These are phyloP conservation scores for Centroberyx gerrardi DNA, from an alignment of 2,797 vertebrate species.

Conservation along the genomic window DNA sequence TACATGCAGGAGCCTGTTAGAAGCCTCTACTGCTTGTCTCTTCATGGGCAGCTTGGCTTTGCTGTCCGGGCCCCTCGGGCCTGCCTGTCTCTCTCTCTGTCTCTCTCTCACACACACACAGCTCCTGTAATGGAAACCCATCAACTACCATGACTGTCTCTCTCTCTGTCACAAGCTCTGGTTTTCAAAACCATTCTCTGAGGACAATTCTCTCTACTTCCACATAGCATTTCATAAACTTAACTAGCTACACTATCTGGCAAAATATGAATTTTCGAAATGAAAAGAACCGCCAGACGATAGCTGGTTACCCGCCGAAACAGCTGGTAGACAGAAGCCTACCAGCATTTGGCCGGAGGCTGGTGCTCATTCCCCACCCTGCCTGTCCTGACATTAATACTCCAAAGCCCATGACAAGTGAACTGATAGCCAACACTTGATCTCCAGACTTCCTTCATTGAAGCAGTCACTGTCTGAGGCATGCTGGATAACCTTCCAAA, in stretches of 20 bases:
- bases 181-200: constrained; percentile 30
- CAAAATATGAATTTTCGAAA: constrained; percentile 24
- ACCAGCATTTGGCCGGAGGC: neutral
- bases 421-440: constrained; percentile 19
- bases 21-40: constrained; percentile 70
- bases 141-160: constrained; percentile 39
- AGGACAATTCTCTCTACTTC: constrained; percentile 24
- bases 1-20: constrained; percentile 82
- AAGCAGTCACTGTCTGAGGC: constrained; percentile 46
- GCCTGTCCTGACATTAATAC: constrained; percentile 2
- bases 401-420: constrained; percentile 14
- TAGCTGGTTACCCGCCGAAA: no score
- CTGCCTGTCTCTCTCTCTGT: constrained; percentile 40
- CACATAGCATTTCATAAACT: constrained; percentile 7
- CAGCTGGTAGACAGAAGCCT: constrained; percentile 2
- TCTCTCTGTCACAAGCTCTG: constrained; percentile 36
- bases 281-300: neutral
- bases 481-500: constrained; percentile 35
- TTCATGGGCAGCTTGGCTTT: constrained; percentile 72
- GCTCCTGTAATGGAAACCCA: constrained; percentile 52
- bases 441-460: constrained; percentile 41
- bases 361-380: neutral
- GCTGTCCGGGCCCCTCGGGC: constrained; percentile 60
- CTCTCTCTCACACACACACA: constrained; percentile 29
- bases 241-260: constrained; percentile 4